These are phyloP conservation scores for Caenorhabditis drosophilae DNA, from an alignment of 2,888 invertebrate genomes.

Conservation along the genomic window DNA sequence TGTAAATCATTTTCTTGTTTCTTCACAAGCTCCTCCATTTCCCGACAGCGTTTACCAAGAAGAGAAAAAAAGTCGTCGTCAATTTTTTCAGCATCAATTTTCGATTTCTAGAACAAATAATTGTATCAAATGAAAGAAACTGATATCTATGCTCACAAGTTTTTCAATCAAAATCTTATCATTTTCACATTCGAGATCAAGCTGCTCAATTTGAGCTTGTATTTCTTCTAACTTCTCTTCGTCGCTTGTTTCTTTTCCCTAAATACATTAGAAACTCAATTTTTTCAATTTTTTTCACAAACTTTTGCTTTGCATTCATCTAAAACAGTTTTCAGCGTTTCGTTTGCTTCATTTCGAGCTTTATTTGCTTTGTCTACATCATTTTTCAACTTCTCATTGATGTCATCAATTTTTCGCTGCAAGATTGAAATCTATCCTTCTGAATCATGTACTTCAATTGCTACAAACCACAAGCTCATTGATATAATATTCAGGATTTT, in stretches of 20 bases:
- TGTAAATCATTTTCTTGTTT: slow-evolving; percentile 19
- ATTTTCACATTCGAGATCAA: neutral
- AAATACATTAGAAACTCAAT: neutral
- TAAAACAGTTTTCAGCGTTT: neutral
- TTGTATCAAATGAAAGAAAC: neutral
- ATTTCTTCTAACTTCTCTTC: slow-evolving; percentile 1
- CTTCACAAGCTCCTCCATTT: slow-evolving; percentile 22
- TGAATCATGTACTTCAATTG: neutral
- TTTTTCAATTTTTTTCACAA: neutral
- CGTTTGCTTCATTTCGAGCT: neutral
- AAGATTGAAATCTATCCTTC: neutral
- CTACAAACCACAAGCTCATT: neutral
- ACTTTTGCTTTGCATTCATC: slow-evolving; percentile 1
- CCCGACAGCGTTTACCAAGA: slow-evolving; percentile 17
- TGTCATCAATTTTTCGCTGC: neutral
- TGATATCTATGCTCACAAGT: neutral
- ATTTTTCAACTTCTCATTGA: neutral
- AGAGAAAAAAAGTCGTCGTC: slow-evolving; percentile 1
- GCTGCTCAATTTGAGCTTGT: slow-evolving; percentile 3
- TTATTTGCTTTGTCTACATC: neutral
- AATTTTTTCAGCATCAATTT: slow-evolving; percentile 1
- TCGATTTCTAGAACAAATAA: neutral
- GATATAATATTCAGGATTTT: neutral
- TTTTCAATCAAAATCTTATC: slow-evolving; percentile 1
- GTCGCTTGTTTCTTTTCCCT: neutral